A percentile compares a stretch with the other conserved stretches of the same genome.
Conservation (phyloP, 2,113 vertebrate species). For the Pundamilia nyererei region DNA sequence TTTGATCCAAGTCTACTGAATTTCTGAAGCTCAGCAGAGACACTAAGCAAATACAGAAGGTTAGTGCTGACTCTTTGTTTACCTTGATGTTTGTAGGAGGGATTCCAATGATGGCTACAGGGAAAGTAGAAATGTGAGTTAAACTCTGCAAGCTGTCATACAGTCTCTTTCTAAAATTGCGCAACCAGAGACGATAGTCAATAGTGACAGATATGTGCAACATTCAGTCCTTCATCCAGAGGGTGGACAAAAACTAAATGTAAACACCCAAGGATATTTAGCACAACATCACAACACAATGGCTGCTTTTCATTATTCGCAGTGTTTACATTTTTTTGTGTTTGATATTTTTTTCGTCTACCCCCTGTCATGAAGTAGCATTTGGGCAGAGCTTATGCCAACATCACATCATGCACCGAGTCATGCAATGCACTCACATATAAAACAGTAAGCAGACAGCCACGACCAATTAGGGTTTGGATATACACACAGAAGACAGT, state of each 20-base stretch:
- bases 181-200: not conserved
- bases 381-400: not conserved
- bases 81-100: conserved; percentile 63
- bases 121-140: conserved; percentile 63
- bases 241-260: not conserved
- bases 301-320: not conserved
- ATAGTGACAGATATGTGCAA: not conserved
- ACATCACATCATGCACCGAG: conserved; percentile 44
- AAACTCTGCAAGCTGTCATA: conserved; percentile 13
- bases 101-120: conserved; percentile 60
- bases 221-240: not conserved
- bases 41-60: not conserved
- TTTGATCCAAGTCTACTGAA: conserved; percentile 3
- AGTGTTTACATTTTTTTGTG: not conserved
- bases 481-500: not conserved
- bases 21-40: not conserved
- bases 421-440: conserved; percentile 6
- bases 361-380: conserved; percentile 14
- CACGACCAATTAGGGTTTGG: not conserved
- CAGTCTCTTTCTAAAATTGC: not conserved
- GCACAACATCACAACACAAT: not conserved
- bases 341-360: not conserved
- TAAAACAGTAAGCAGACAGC: not conserved
- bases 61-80: conserved; percentile 33
- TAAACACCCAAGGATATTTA: not conserved